Conservation (phyloP, 2,113 vertebrate genomes). For the Istiophorus platypterus region DNA sequence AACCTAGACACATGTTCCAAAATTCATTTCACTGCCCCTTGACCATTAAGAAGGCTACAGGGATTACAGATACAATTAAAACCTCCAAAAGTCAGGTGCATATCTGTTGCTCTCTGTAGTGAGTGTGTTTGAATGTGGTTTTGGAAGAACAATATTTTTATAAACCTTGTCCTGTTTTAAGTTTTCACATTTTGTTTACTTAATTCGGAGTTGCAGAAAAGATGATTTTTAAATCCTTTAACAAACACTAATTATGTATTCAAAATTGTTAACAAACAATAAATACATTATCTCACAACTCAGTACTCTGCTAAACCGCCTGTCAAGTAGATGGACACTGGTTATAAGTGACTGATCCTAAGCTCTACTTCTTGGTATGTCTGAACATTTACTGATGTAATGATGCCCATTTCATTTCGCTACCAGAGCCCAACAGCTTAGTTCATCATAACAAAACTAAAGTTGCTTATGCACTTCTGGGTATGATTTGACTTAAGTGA, state of each 20-base stretch:
- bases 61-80: background rate
- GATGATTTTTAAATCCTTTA: background rate
- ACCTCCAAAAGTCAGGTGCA: background rate
- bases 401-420: background rate
- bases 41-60: too few relatives aligned
- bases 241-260: too few relatives aligned
- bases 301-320: too few relatives aligned
- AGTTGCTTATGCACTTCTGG: background rate
- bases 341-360: background rate
- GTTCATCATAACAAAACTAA: background rate
- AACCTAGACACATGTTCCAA: too few relatives aligned
- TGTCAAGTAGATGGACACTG: too few relatives aligned
- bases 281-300: too few relatives aligned
- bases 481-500: background rate
- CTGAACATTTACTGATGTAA: background rate
- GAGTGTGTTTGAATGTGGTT: background rate
- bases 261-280: too few relatives aligned
- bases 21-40: too few relatives aligned
- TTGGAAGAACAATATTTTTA: background rate
- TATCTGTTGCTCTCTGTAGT: constrained; percentile 6
- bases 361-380: background rate
- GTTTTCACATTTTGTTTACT: too few relatives aligned
- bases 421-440: background rate
- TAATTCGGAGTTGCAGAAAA: too few relatives aligned
- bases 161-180: too few relatives aligned